Evolutionary conservation across 2,888 invertebrate species (phyloP).

Genomic region (Nemoura dubitans): DNA sequence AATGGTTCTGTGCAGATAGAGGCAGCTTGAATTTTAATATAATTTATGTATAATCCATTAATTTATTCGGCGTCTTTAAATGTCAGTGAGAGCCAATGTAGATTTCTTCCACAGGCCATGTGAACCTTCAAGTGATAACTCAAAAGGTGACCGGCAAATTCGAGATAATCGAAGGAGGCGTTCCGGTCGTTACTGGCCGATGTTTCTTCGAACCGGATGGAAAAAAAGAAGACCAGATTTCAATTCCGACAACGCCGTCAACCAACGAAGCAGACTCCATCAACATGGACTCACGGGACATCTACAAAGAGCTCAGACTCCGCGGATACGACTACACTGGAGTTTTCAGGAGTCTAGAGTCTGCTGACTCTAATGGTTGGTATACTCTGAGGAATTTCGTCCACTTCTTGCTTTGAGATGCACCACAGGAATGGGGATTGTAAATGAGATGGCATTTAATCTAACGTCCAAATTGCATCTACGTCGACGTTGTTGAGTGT

Average conservation of each 20-base stretch:
- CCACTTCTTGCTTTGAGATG: no score
- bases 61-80: no score
- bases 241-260: not conserved
- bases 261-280: constrained; percentile 16
- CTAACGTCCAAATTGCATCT: no score
- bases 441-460: no score
- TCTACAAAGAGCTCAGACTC: constrained; percentile 75
- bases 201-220: not conserved
- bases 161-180: constrained; percentile 48
- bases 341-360: constrained; percentile 59
- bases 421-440: no score
- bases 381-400: no score
- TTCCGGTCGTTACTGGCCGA: constrained; percentile 44
- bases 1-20: no score
- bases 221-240: not conserved
- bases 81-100: no score
- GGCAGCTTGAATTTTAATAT: no score
- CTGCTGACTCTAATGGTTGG: not conserved
- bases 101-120: no score
- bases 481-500: no score
- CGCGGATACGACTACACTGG: constrained; percentile 75
- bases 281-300: constrained; percentile 59
- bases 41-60: no score
- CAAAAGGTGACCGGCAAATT: constrained; percentile 48
- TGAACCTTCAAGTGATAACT: constrained; percentile 49